Conservation (phyloP, 2,113 vertebrate species). For the Zosterops borbonicus region DNA sequence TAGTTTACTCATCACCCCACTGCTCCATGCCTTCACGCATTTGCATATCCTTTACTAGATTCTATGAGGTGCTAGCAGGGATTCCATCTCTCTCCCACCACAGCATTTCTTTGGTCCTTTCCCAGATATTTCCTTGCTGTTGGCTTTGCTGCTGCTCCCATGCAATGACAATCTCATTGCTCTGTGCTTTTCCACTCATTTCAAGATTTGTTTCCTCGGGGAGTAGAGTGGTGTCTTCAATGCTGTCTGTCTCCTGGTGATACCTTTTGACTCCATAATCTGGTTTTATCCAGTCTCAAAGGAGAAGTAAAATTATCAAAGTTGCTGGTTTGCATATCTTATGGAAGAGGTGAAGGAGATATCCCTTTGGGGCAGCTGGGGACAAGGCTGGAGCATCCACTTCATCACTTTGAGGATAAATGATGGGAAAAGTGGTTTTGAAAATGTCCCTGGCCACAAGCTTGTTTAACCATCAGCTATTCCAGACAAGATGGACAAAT, state of each 20-base stretch:
- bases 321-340: not conserved
- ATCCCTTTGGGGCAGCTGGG: not conserved
- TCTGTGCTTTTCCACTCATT: not conserved
- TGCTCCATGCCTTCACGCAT: conserved; percentile 19
- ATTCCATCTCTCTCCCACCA: not conserved
- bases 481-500: not conserved
- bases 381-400: not conserved
- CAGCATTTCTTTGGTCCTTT: not conserved
- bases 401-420: not conserved
- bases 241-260: fast-evolving
- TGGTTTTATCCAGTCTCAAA: not conserved
- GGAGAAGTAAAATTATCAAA: not conserved
- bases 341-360: not conserved
- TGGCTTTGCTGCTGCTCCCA: not conserved
- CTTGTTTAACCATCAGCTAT: not conserved
- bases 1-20: conserved; percentile 43
- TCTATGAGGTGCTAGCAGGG: not conserved
- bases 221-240: not conserved
- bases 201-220: not conserved
- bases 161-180: not conserved
- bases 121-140: not conserved
- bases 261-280: not conserved
- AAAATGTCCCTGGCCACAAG: not conserved
- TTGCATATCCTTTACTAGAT: conserved; percentile 11
- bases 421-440: not conserved